Conservation (phyloP, 2,113 vertebrate species). For the Castor canadensis region DNA sequence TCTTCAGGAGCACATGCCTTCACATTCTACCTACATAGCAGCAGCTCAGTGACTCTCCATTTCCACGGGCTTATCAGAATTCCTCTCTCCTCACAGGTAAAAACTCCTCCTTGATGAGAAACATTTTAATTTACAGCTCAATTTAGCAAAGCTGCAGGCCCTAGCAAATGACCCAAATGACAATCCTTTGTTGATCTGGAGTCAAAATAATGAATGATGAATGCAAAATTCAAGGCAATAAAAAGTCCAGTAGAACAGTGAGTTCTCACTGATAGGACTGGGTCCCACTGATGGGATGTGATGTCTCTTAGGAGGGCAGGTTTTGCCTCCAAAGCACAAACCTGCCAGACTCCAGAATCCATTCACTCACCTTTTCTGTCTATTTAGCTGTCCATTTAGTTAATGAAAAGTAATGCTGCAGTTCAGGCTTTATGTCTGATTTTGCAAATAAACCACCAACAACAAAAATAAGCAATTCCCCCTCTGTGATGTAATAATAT, state of each 20-base stretch:
- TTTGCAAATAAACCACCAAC: conserved; percentile 26
- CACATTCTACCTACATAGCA: not conserved
- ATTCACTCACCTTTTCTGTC: not conserved
- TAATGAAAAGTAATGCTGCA: conserved; percentile 37
- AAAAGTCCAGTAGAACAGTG: not conserved
- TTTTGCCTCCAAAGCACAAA: not conserved
- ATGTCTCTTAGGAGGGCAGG: not conserved
- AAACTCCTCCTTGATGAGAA: not conserved
- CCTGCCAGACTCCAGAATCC: not conserved
- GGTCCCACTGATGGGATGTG: not conserved
- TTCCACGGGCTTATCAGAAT: not conserved
- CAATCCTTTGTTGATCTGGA: not conserved
- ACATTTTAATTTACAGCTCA: conserved; percentile 5
- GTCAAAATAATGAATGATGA: not conserved
- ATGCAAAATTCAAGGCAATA: not conserved
- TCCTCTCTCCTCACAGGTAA: not conserved
- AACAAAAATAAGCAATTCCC: conserved; percentile 55
- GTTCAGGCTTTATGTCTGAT: conserved; percentile 31
- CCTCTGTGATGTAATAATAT: conserved; percentile 35
- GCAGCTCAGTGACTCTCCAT: not conserved
- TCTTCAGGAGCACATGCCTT: not conserved
- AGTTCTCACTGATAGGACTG: not conserved
- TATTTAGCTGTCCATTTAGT: not conserved
- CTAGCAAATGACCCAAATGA: not conserved
- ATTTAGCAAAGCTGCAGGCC: not conserved